Conservation (phyloP, 2,797 vertebrate species). For the Eulemur rubriventer region DNA sequence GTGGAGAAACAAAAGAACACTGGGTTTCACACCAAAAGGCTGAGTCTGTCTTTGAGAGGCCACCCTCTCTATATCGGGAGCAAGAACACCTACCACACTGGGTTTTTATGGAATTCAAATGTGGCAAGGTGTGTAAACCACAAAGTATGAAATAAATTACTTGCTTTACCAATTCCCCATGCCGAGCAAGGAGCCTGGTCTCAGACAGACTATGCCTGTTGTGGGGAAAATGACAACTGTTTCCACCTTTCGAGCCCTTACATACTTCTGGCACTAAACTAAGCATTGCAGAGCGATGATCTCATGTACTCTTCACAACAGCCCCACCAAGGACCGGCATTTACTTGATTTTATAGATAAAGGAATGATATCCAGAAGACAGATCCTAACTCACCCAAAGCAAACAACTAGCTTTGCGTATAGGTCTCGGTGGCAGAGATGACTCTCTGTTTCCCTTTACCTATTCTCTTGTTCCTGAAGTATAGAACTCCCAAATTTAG, state of each 20-base stretch:
- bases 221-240: background rate
- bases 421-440: background rate
- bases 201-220: background rate
- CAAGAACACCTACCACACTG: background rate
- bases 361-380: background rate
- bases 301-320: background rate
- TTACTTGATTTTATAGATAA: background rate
- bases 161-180: too few relatives aligned
- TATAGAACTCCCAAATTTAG: background rate
- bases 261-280: too few relatives aligned
- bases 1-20: background rate
- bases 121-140: background rate
- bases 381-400: background rate
- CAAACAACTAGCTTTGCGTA: background rate
- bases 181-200: background rate
- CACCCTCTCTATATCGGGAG: background rate
- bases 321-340: too few relatives aligned
- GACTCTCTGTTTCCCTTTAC: background rate
- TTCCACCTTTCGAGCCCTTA: background rate
- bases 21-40: background rate
- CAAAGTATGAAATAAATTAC: background rate
- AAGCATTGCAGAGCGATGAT: accelerated
- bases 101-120: background rate
- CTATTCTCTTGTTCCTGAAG: background rate
- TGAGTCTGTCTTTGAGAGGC: background rate